Base-by-base conservation (phyloP, 64 coral and sea anemone species). In the Pachyseris speciosa region DNA sequence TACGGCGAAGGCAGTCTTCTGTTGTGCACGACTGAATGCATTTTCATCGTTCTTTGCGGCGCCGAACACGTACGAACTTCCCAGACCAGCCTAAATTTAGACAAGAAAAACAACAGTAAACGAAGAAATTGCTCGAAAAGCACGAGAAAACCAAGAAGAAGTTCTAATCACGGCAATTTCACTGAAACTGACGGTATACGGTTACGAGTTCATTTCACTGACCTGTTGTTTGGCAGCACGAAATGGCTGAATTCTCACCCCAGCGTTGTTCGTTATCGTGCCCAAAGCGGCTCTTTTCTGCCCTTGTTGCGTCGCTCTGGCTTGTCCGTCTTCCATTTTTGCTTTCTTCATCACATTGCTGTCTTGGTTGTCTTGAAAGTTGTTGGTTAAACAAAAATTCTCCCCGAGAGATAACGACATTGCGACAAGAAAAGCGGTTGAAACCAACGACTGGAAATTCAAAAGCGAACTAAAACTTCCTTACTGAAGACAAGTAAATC, bases 361-460 rank as follows among this genome's bases (percentile, higher is more conserved):
- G 9, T 83, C 79, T 29, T 93, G 57, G 72, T 92, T 96, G 28
- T 96, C 91, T 79, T 84, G 91, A 39, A 93, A 87, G 79, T 84
- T 91, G 69, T 91, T 96, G 40, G 91, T 70, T 64, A 93, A 17
- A 79, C 74, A 91, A 50, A 92, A 96, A 76, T 79, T 85, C 65
- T 90, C 94, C 17, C 90, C 90, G 75, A 96, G 72, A 83, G 94
- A 70, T 58, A 96, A 90, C 91, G 95, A 93, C 95, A 96, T 96
- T 89, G 24, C 31, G 7, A 80, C 52, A 39, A 39, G 49, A 13
- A 71, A 80, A 60, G 49, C 77, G 51, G 77, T 80, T 80, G 33
- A 80, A 72, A 61, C 72, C 45, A 76, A 58, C 59, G 67, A 52
- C 45, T 38, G 36, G 48, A 37, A 73, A 78, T 17, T 75, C 57